These are phyloP conservation scores for Calliopum simillimum DNA, from an alignment of 2,888 invertebrate genomes.

Conservation along the genomic window DNA sequence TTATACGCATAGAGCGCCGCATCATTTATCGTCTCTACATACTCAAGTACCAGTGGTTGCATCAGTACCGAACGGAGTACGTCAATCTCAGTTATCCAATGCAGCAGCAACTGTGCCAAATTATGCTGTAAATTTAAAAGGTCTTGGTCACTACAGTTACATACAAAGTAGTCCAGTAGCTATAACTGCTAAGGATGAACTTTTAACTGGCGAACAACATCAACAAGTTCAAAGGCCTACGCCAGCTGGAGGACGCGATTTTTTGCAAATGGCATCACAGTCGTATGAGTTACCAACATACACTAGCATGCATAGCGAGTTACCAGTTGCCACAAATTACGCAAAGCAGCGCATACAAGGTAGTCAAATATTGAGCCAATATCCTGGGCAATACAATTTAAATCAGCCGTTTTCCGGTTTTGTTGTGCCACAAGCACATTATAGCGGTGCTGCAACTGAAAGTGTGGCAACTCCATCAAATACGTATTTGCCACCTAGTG, in stretches of 20 bases:
- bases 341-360: neutral
- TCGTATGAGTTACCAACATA: slow-evolving; percentile 32
- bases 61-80: neutral
- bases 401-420: neutral
- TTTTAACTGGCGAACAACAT: neutral
- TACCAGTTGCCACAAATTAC: neutral
- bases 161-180: slow-evolving; percentile 60
- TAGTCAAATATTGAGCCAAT: neutral
- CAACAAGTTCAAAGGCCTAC: neutral
- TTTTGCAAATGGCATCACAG: slow-evolving; percentile 33
- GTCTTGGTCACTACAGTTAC: slow-evolving; percentile 61
- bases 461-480: neutral
- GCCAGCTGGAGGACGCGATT: neutral
- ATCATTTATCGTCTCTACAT: neutral
- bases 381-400: neutral
- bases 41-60: neutral
- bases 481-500: slow-evolving; percentile 12
- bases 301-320: slow-evolving; percentile 1
- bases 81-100: neutral
- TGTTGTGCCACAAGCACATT: neutral
- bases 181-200: slow-evolving; percentile 36
- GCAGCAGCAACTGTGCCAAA: slow-evolving; percentile 45
- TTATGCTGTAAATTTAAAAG: slow-evolving; percentile 64
- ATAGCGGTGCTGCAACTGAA: too few species aligned
- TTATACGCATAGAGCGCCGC: neutral